These are phyloP conservation scores for Propithecus deckenii DNA, from an alignment of 2,797 vertebrate genomes.

Conservation along the genomic window DNA sequence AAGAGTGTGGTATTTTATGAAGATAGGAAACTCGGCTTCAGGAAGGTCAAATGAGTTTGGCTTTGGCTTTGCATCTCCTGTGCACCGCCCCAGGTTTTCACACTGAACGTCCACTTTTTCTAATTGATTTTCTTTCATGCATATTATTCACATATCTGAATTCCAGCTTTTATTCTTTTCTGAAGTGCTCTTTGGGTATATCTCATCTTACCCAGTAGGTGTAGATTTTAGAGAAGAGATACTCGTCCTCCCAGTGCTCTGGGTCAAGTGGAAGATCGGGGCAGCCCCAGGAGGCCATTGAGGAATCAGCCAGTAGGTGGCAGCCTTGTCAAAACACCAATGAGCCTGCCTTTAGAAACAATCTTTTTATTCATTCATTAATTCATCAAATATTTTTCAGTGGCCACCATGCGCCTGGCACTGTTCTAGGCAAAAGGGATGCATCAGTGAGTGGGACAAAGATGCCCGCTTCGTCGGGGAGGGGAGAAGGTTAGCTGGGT, in stretches of 20 bases:
- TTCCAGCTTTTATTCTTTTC: neutral
- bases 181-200: neutral
- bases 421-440: neutral
- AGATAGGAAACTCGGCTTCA: neutral
- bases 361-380: neutral
- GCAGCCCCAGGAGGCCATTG: neutral
- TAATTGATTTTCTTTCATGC: neutral
- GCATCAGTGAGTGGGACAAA: neutral
- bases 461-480: neutral
- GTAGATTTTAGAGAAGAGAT: neutral
- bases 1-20: neutral
- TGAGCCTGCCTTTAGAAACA: neutral
- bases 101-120: neutral
- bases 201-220: neutral
- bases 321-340: neutral
- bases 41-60: neutral
- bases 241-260: no score
- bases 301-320: conserved; percentile 48
- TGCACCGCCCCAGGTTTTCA: neutral
- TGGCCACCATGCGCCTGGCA: neutral
- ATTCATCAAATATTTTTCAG: neutral
- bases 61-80: neutral
- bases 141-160: neutral
- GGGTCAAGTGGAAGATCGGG: neutral
- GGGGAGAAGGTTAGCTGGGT: neutral